These are phyloP conservation scores for Dicrurus megarhynchus DNA, from an alignment of 2,113 vertebrate genomes.

Conservation along the genomic window DNA sequence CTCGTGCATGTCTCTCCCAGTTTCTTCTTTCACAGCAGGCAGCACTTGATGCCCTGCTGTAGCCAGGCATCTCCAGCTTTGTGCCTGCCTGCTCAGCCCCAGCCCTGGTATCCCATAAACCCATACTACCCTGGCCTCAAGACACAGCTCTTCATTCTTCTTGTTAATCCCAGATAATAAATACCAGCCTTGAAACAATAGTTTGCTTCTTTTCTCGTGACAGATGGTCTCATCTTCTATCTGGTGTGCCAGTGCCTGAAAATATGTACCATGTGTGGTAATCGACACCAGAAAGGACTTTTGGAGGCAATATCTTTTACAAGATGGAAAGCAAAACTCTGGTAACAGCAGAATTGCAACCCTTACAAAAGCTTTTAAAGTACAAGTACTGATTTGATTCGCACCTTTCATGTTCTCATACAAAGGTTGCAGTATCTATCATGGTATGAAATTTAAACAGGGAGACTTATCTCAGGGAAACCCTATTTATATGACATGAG, in stretches of 20 bases:
- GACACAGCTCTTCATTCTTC: not conserved
- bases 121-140: accelerated
- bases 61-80: not conserved
- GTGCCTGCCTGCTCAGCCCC: not conserved
- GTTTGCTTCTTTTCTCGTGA: not conserved
- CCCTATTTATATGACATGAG: not conserved
- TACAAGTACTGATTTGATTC: not conserved
- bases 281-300: not conserved
- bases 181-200: not conserved
- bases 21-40: not conserved
- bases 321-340: not conserved
- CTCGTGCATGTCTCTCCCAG: no score
- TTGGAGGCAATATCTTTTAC: not conserved
- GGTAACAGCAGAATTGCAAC: not conserved
- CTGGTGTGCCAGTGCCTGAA: not conserved
- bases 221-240: not conserved
- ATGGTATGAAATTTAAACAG: not conserved
- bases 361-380: not conserved
- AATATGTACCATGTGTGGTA: accelerated
- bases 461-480: not conserved
- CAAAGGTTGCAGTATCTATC: not conserved
- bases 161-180: not conserved
- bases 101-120: not conserved
- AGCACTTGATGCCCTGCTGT: not conserved
- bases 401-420: not conserved